Conservation (phyloP, 2,113 vertebrate species). For the Xerus inauris region DNA sequence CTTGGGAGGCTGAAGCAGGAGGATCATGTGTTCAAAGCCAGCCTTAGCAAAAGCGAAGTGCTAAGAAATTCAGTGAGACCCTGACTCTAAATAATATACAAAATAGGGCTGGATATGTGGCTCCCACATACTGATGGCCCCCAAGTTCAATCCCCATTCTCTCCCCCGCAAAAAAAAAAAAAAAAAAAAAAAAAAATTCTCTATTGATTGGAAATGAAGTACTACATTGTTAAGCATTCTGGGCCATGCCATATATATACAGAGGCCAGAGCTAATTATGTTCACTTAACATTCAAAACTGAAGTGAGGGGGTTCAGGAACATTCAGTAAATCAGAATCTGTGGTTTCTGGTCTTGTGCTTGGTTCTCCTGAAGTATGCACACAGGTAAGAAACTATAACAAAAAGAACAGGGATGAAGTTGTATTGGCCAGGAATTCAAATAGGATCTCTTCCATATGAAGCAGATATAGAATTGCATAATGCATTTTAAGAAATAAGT, state of each 20-base stretch:
- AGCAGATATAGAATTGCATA: not conserved
- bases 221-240: not conserved
- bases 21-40: too few species aligned
- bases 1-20: too few species aligned
- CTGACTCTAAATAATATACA: too few species aligned
- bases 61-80: too few species aligned
- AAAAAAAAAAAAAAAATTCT: not conserved
- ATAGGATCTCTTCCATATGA: not conserved
- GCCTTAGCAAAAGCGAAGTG: too few species aligned
- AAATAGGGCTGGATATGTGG: too few species aligned
- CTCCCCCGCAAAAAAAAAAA: too few species aligned
- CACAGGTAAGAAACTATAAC: not conserved
- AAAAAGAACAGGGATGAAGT: not conserved
- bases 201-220: not conserved
- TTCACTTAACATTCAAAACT: too few species aligned
- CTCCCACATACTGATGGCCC: too few species aligned
- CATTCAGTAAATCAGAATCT: too few species aligned
- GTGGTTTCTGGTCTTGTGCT: not conserved
- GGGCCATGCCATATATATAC: not conserved
- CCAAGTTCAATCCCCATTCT: too few species aligned
- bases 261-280: not conserved
- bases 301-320: too few species aligned
- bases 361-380: not conserved
- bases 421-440: not conserved
- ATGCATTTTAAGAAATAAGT: not conserved